phyloP scores from a whole-genome alignment of 2,888 invertebrate genomes.

The Tetrapedia diversipes region DNA sequence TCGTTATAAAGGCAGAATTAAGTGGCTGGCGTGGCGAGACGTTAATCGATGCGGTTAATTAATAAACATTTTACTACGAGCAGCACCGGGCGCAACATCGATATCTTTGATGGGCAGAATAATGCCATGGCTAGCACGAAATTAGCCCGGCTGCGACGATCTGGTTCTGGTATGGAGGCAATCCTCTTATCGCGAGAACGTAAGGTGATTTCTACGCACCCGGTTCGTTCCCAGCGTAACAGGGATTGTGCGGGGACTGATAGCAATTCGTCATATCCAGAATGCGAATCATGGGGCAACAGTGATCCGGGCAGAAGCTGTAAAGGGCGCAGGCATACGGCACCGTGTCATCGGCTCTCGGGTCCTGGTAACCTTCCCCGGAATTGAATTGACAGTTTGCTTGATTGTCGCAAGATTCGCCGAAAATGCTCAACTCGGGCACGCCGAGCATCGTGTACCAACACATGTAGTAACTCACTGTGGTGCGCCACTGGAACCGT shows the following conservation, averaged over 20 bases:
- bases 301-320: constrained; percentile 88
- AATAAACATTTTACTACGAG: background rate
- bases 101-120: background rate
- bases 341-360: constrained; percentile 84
- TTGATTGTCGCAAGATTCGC: constrained; percentile 86
- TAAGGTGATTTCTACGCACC: constrained; percentile 67
- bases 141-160: constrained; percentile 4
- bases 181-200: constrained; percentile 33
- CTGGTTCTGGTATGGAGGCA: background rate
- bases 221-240: constrained; percentile 82
- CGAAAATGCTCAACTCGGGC: constrained; percentile 84
- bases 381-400: constrained; percentile 85
- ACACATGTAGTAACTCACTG: constrained; percentile 88
- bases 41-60: background rate
- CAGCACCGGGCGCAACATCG: background rate
- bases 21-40: background rate
- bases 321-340: constrained; percentile 86
- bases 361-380: constrained; percentile 84
- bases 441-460: constrained; percentile 86
- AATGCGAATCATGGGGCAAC: constrained; percentile 85
- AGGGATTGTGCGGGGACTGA: constrained; percentile 84
- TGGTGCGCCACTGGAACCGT: constrained; percentile 86
- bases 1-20: background rate
- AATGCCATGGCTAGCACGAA: constrained; percentile 8
- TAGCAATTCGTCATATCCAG: constrained; percentile 82